Percentiles rank a stretch among this genome's conserved stretches.
Evolutionary conservation across 2,888 invertebrate genomes (phyloP).

Genomic region (Trachelus troglodyta): DNA sequence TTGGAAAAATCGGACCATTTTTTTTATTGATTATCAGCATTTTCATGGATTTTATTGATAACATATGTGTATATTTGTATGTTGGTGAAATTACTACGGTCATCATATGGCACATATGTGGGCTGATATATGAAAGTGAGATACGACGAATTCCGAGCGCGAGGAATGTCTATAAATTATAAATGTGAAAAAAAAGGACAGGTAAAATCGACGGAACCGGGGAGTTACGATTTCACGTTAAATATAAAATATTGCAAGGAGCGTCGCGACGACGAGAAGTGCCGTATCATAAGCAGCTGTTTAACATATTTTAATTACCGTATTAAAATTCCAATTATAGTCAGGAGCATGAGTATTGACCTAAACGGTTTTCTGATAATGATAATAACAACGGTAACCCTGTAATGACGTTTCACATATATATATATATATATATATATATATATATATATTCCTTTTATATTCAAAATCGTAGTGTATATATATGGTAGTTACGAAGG

Average conservation of each 20-base stretch:
- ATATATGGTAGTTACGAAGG: background rate
- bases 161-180: constrained; percentile 34
- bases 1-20: background rate
- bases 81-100: background rate
- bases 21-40: background rate
- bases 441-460: background rate
- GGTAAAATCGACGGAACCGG: constrained; percentile 31
- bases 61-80: background rate
- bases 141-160: background rate
- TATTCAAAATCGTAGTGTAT: background rate
- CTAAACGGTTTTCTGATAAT: background rate
- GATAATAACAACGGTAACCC: background rate
- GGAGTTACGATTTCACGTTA: constrained; percentile 60
- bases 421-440: background rate
- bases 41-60: background rate
- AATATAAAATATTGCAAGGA: constrained; percentile 55
- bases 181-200: constrained; percentile 40
- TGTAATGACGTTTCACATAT: background rate
- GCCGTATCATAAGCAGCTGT: constrained; percentile 52
- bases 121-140: background rate
- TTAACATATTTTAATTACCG: constrained; percentile 61
- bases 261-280: constrained; percentile 26
- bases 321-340: constrained; percentile 49
- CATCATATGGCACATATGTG: background rate
- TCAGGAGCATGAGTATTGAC: background rate